phyloP scores from a whole-genome alignment of 2,113 vertebrate genomes.

The Pyrgilauda ruficollis region DNA sequence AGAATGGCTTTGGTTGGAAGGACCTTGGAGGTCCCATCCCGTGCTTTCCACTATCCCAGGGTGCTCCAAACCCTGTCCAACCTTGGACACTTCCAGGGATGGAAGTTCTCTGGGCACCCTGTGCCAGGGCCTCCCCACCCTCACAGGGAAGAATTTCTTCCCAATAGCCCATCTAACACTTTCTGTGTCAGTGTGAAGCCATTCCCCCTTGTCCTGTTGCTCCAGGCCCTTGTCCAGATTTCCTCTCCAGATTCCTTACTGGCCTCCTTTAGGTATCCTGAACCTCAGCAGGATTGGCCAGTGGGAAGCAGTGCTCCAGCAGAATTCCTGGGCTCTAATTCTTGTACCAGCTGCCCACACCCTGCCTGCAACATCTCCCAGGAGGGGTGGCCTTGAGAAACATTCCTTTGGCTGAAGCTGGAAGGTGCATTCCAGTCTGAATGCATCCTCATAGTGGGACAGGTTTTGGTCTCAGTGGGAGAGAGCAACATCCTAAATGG shows the following conservation, averaged over 20 bases:
- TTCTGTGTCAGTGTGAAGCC: background rate
- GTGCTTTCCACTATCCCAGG: background rate
- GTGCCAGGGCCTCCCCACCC: background rate
- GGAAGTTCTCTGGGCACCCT: background rate
- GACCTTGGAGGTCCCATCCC: background rate
- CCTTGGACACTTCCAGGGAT: background rate
- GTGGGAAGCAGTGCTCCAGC: background rate
- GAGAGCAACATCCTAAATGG: accelerated
- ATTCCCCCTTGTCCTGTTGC: background rate
- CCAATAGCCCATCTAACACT: background rate
- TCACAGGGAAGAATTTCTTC: background rate
- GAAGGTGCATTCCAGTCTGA: background rate
- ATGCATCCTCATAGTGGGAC: background rate
- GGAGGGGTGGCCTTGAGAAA: background rate
- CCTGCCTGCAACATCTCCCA: background rate
- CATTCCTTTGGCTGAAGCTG: background rate
- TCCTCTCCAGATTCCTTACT: background rate
- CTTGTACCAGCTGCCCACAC: background rate
- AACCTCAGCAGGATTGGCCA: background rate
- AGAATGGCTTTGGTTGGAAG: background rate
- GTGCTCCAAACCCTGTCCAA: accelerated
- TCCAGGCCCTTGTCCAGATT: background rate
- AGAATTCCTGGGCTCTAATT: background rate
- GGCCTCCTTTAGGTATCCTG: background rate
- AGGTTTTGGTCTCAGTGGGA: background rate